Evolutionary conservation across 2,888 invertebrate species (phyloP), one percentile per base, ranked within the genome.

Genomic region (Dryobota labecula): DNA sequence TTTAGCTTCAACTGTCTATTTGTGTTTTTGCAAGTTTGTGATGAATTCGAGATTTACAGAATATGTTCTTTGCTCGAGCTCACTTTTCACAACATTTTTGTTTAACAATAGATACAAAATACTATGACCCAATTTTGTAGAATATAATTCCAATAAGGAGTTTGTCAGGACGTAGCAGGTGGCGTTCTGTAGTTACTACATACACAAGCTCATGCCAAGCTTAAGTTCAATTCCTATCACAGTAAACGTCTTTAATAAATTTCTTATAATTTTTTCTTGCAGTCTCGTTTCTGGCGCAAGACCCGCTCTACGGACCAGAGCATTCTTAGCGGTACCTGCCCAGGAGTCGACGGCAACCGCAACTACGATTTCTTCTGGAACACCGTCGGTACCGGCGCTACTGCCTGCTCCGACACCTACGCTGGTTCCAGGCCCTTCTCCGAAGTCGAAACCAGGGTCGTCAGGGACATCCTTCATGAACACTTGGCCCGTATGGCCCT

Each of bases 351-450:
- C 87, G 97, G 97, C 0, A 98, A 98, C 90, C 95, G 98, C 4
- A 98, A 98, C 92, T 98, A 97, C 84, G 97, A 96, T 69, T 97
- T 96, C 86, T 95, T 96, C 79, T 98, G 98, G 98, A 97, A 96
- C 93, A 96, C 95, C 89, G 95, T 91, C 73, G 97, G 97, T 0
- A 94, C 96, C 18, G 96, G 96, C 83, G 80, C 41, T 30, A 90
- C 87, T 49, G 96, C 96, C 8, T 98, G 98, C 87, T 75, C 91
- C 0, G 97, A 97, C 0, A 96, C 90, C 0, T 98, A 93, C 90
- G 96, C 96, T 2, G 98, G 98, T 0, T 90, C 93, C 24, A 82
- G 84, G 0, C 87, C 97, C 2, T 97, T 97, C 91, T 97, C 98
- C 0, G 98, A 98, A 90, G 92, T 96, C 0, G 98, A 98, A 92